Percentiles rank a stretch among this genome's conserved stretches.
Conservation (phyloP, 2,888 invertebrate genomes). For the Protophormia terraenovae region DNA sequence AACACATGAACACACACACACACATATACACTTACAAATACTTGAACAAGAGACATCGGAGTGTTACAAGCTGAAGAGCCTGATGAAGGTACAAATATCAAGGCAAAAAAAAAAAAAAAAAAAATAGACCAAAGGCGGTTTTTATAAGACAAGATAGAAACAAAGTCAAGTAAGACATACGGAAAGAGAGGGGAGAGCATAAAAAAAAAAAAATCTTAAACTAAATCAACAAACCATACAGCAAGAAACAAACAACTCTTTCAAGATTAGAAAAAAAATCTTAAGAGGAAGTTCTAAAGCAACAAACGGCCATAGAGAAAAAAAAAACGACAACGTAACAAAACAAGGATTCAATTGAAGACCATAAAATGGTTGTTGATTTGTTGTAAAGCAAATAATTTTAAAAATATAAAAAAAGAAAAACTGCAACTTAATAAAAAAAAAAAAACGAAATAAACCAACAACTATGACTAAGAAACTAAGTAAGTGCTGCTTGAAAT, state of each 20-base stretch:
- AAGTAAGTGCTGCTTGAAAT: slow-evolving; percentile 64
- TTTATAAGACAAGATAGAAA: slow-evolving; percentile 47
- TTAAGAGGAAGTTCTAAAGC: neutral
- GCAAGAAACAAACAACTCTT: slow-evolving; percentile 52
- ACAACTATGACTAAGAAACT: slow-evolving; percentile 60
- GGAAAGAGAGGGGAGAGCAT: slow-evolving; percentile 20
- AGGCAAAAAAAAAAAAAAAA: neutral
- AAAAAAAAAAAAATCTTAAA: slow-evolving; percentile 7
- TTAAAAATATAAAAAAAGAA: slow-evolving; percentile 14
- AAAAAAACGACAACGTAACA: slow-evolving; percentile 12
- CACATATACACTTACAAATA: neutral
- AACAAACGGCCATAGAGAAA: neutral
- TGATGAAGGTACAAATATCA: slow-evolving; percentile 49
- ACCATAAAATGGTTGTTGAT: slow-evolving; percentile 65
- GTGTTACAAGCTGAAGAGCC: slow-evolving; percentile 19
- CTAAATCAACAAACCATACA: slow-evolving; percentile 47
- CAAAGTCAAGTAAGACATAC: slow-evolving; percentile 42
- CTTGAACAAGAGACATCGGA: slow-evolving; percentile 12
- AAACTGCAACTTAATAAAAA: neutral
- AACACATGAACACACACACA: slow-evolving; percentile 20
- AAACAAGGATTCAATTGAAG: slow-evolving; percentile 61
- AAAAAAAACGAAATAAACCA: slow-evolving; percentile 9
- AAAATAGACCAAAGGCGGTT: slow-evolving; percentile 61
- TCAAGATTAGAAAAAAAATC: slow-evolving; percentile 41
- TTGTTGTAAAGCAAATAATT: slow-evolving; percentile 63